A percentile compares a stretch with the other conserved stretches of the same genome.
Conservation (phyloP, 2,797 vertebrate species). For the Cynodonichthys magdalenae region DNA sequence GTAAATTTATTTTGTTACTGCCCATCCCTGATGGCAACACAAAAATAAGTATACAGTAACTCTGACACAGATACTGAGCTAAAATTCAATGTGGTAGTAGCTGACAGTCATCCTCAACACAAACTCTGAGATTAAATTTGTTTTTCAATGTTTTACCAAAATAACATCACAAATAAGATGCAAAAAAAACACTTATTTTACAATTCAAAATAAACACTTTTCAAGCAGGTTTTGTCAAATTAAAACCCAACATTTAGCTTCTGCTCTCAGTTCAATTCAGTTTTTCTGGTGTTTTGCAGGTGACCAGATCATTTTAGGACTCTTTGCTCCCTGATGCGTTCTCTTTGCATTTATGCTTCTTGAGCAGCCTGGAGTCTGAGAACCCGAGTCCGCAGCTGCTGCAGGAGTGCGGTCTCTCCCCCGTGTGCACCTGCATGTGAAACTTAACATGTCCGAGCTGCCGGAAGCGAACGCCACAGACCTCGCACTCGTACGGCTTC, state of each 20-base stretch:
- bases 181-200: too few relatives aligned
- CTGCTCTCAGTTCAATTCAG: neutral
- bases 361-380: constrained; percentile 76
- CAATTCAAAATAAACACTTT: neutral
- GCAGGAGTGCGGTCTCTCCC: constrained; percentile 69
- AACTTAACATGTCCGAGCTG: constrained; percentile 77
- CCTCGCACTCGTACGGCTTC: constrained; percentile 77
- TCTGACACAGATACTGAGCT: too few relatives aligned
- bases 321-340: neutral
- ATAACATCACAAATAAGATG: too few relatives aligned
- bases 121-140: too few relatives aligned
- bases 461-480: constrained; percentile 72
- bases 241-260: too few relatives aligned
- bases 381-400: constrained; percentile 73
- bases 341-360: constrained; percentile 68
- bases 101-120: too few relatives aligned
- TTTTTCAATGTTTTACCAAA: too few relatives aligned
- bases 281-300: neutral
- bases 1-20: too few relatives aligned
- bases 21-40: too few relatives aligned
- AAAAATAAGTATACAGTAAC: too few relatives aligned
- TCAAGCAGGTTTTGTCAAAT: neutral
- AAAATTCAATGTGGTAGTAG: too few relatives aligned
- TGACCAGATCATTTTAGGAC: neutral
- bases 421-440: constrained; percentile 79